These are phyloP conservation scores for Drosophila algonquin DNA, from an alignment of 2,888 invertebrate species.

Conservation along the genomic window DNA sequence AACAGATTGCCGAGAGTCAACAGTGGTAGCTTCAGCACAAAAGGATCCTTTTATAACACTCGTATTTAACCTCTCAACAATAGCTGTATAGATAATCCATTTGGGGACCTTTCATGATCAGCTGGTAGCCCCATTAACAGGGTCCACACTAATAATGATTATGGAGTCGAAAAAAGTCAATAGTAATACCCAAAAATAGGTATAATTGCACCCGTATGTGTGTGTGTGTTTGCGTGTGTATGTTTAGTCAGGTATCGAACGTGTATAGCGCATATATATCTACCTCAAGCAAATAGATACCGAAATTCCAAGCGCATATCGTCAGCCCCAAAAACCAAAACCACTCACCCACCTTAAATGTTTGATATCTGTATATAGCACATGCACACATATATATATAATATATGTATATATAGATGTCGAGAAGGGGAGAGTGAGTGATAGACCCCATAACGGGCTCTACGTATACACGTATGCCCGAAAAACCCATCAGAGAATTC, in stretches of 20 bases:
- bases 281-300: constrained; percentile 26
- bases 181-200: constrained; percentile 40
- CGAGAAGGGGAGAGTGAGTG: constrained; percentile 28
- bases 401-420: constrained; percentile 22
- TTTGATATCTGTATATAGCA: background rate
- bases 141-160: constrained; percentile 18
- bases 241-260: constrained; percentile 12
- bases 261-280: constrained; percentile 29
- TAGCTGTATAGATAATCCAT: background rate
- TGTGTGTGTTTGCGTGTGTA: constrained; percentile 13
- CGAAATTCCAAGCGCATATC: constrained; percentile 31
- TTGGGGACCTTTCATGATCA: background rate
- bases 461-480: constrained; percentile 50
- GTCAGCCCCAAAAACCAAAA: constrained; percentile 28
- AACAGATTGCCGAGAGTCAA: background rate
- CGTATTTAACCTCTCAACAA: background rate
- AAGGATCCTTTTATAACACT: background rate
- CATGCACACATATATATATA: background rate
- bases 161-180: constrained; percentile 10
- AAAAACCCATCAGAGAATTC: constrained; percentile 56
- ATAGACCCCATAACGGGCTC: constrained; percentile 46
- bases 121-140: background rate
- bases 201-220: constrained; percentile 12
- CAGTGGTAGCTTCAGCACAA: too few species aligned
- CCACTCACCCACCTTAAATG: constrained; percentile 17